Percentiles rank a stretch among this genome's conserved stretches.
Conservation (phyloP, 2,113 vertebrate species). For the Phoenicopterus ruber region DNA sequence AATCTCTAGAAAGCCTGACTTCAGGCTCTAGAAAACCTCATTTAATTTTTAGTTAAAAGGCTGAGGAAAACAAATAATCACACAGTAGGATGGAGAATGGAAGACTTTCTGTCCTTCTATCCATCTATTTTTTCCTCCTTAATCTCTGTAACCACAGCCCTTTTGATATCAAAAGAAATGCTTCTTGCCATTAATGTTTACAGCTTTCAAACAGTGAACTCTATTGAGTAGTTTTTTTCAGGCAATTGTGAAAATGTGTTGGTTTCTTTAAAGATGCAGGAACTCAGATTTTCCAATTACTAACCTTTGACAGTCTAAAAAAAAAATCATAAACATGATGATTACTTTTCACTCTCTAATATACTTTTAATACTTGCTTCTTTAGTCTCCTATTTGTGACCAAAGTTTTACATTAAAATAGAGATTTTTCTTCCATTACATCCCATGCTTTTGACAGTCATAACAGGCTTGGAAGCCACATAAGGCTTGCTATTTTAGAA, state of each 20-base stretch:
- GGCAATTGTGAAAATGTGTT: neutral
- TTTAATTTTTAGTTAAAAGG: neutral
- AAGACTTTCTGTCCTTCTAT: neutral
- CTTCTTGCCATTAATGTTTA: neutral
- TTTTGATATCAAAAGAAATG: neutral
- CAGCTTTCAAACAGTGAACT: neutral
- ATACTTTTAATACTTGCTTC: neutral
- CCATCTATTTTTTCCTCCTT: neutral
- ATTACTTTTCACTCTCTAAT: neutral
- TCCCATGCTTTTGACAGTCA: neutral
- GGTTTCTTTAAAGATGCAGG: neutral
- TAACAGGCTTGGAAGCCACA: neutral
- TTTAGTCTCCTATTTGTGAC: neutral
- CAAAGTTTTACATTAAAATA: neutral
- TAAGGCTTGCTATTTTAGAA: neutral
- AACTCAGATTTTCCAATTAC: neutral
- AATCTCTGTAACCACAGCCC: neutral
- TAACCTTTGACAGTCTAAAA: neutral
- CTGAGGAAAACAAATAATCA: neutral
- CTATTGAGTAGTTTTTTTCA: neutral
- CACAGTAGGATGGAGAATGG: neutral
- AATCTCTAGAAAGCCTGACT: neutral
- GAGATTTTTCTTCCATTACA: neutral
- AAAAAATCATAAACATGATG: neutral
- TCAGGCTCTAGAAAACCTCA: neutral